Base-by-base conservation (phyloP, 2,113 vertebrate genomes). In the Todiramphus chloris region DNA sequence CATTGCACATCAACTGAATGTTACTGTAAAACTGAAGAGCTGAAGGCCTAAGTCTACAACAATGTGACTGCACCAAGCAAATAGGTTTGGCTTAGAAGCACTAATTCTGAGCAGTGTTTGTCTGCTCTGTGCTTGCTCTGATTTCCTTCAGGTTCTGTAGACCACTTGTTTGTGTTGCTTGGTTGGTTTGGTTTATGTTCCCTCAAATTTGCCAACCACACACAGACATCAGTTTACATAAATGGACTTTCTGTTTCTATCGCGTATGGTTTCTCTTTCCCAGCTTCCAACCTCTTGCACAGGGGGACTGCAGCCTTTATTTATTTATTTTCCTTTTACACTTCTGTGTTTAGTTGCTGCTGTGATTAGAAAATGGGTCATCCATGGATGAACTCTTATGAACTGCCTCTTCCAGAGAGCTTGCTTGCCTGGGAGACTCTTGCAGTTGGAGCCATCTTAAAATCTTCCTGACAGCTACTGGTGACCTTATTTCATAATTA, bases 321-420 rank as follows among this genome's bases (percentile, higher is more conserved):
- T 90, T 94, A 75, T 90, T 92, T 72, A 73, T 56, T 94, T 96
- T 78, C 59, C 28, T 83, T 87, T 93, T 87, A 69, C 53, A 70
- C 74, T 96, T 92, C 69, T 84, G 16, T 82, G 59, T 93, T 96
- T 41, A 48, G 10, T 94, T 90, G 59, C 66, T 90, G 69, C 88
- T 90, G 75, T 59, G 83, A 73, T 79, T 50, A 78, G 89, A 96
- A 97, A 96, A 87, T 94, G 93, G 94, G 94, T 95, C 95, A 96
- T 94, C 96, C 94, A 94, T 93, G 95, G 67, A 79, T 95, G 95
- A 97, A 94, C 95, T 94, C 48, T 67, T 62, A 27, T 7, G 89
- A 96, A 63, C 94, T 95, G 81, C 77, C 44, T 94, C 66, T 96
- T 95, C 86, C 66, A 93, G 58, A 44, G 56, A 75, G 73, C 46